phyloP scores from a whole-genome alignment of 2,888 invertebrate genomes.

The Melinaea marsaeus region DNA sequence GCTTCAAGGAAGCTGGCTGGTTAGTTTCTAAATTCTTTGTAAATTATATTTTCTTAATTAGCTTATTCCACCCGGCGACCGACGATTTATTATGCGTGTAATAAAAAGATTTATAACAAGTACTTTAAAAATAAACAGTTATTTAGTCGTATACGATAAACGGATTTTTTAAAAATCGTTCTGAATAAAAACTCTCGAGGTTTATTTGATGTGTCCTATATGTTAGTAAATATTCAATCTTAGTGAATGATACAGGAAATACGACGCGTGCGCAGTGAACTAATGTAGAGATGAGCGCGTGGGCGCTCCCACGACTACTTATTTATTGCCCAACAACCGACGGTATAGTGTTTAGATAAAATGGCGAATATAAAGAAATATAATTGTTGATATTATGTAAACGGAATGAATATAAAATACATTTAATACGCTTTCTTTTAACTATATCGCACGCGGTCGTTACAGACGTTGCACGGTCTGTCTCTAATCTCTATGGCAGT shows the following conservation, averaged over 20 bases:
- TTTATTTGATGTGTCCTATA: constrained; percentile 17
- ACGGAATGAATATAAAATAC: neutral
- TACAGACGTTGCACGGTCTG: constrained; percentile 7
- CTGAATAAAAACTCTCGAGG: neutral
- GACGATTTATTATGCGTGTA: constrained; percentile 66
- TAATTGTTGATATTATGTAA: constrained; percentile 5
- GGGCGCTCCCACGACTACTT: constrained; percentile 67
- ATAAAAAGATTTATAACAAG: neutral
- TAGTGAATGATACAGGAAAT: constrained; percentile 65
- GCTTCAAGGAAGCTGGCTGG: constrained; percentile 76
- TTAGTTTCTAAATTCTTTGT: constrained; percentile 78
- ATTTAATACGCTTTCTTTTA: constrained; percentile 8
- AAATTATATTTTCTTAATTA: constrained; percentile 76
- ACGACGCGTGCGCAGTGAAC: constrained; percentile 67
- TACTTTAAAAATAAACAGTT: neutral
- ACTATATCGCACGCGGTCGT: constrained; percentile 4
- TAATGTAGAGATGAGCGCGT: constrained; percentile 70
- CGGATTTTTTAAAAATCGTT: neutral
- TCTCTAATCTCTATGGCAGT: neutral
- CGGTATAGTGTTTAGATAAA: constrained; percentile 41
- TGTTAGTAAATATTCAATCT: constrained; percentile 21
- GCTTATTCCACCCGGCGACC: constrained; percentile 72
- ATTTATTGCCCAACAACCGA: constrained; percentile 58
- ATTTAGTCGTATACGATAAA: neutral
- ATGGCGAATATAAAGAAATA: constrained; percentile 27